phyloP scores from a whole-genome alignment of 2,888 invertebrate species.

The Drosophila paracracens region DNA sequence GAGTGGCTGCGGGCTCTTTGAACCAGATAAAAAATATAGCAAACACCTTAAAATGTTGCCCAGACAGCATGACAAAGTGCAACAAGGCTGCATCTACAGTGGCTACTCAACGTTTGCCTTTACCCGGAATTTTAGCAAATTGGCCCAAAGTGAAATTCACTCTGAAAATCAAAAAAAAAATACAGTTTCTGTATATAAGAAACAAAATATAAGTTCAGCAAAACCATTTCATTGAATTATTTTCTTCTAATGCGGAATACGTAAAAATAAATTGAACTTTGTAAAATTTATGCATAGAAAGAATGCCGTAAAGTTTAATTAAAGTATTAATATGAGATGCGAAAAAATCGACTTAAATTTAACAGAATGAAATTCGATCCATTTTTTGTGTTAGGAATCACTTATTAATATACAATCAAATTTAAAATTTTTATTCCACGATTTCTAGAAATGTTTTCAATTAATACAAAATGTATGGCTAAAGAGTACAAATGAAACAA shows the following conservation, averaged over 20 bases:
- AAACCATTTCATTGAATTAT: background rate
- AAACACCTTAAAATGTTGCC: conserved; percentile 13
- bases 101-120: conserved; percentile 7
- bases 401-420: too few species aligned
- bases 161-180: background rate
- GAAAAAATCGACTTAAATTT: too few species aligned
- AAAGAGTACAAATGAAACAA: too few species aligned
- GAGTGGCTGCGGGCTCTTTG: conserved; percentile 27
- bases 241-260: background rate
- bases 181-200: background rate
- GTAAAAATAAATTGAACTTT: background rate
- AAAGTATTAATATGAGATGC: too few species aligned
- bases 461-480: too few species aligned
- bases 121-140: background rate
- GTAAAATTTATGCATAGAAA: too few species aligned
- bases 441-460: too few species aligned
- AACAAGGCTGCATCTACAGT: conserved; percentile 25
- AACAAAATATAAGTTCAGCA: background rate
- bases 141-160: background rate
- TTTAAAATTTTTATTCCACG: too few species aligned
- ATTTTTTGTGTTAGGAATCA: too few species aligned
- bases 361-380: too few species aligned
- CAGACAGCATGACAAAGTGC: conserved; percentile 32
- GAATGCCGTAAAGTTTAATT: too few species aligned
- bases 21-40: conserved; percentile 34